These are phyloP conservation scores for Drosophila tripunctata DNA, from an alignment of 2,888 invertebrate species.

Conservation along the genomic window DNA sequence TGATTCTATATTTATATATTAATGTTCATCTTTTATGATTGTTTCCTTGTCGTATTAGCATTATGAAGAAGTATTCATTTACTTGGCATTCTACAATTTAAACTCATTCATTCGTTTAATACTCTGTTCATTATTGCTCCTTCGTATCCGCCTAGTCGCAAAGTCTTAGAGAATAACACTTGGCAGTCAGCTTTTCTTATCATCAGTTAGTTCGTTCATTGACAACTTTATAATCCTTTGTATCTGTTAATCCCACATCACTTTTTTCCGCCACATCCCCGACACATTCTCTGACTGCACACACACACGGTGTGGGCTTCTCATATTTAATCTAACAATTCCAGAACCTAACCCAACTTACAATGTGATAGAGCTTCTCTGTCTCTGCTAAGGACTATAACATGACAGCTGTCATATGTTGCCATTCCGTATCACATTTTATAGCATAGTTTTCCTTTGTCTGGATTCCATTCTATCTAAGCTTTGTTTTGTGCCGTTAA, in stretches of 20 bases:
- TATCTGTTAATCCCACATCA: constrained; percentile 63
- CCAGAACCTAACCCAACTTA: constrained; percentile 74
- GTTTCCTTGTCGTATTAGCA: not conserved
- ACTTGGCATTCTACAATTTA: not conserved
- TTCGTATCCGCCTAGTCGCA: not conserved
- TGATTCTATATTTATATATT: too few species aligned
- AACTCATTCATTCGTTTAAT: not conserved
- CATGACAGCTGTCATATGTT: constrained; percentile 78
- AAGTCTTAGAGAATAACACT: constrained; percentile 16
- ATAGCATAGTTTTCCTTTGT: constrained; percentile 36
- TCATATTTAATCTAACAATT: constrained; percentile 60
- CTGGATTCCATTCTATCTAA: constrained; percentile 27
- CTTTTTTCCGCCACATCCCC: constrained; percentile 30
- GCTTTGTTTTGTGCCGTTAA: constrained; percentile 57
- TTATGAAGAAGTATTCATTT: not conserved
- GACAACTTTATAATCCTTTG: constrained; percentile 70
- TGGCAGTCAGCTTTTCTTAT: constrained; percentile 44
- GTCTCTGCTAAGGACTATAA: constrained; percentile 60
- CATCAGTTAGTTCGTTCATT: constrained; percentile 59
- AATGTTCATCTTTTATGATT: not conserved
- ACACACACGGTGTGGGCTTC: constrained; percentile 5
- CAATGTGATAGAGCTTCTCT: constrained; percentile 44
- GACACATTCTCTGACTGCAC: not conserved
- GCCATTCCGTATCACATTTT: constrained; percentile 56
- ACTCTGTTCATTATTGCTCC: not conserved